A percentile compares a stretch with the other conserved stretches of the same genome.
phyloP scores from a whole-genome alignment of 2,888 invertebrate species.

The Mesoligia furuncula region DNA sequence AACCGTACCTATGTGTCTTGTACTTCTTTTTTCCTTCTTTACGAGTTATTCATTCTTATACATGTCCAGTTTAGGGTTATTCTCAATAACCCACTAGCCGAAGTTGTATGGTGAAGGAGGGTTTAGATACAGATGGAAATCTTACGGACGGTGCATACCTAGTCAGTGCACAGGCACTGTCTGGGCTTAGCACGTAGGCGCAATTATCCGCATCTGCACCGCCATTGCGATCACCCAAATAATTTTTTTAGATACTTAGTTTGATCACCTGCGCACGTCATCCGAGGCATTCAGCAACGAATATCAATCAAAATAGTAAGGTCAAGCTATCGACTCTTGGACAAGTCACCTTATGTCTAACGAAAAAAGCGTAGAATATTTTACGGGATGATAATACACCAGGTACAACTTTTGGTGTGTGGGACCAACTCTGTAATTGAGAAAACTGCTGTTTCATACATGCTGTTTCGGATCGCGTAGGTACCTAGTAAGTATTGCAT shows the following conservation, averaged over 20 bases:
- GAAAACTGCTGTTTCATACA: neutral
- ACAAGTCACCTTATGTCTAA: neutral
- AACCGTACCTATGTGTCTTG: neutral
- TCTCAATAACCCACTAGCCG: slow-evolving; percentile 8
- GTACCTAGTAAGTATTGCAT: neutral
- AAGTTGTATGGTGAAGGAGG: neutral
- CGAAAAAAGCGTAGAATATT: neutral
- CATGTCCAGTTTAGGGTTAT: slow-evolving; percentile 6
- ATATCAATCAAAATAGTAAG: neutral
- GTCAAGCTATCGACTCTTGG: neutral
- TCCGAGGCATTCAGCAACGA: neutral
- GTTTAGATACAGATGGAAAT: neutral
- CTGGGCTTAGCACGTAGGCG: neutral
- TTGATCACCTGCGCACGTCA: neutral
- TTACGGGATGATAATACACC: neutral
- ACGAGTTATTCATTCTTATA: slow-evolving; percentile 25
- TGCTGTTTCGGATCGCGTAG: neutral
- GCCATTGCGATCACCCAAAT: neutral
- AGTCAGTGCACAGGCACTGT: neutral
- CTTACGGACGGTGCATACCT: neutral
- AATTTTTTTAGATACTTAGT: neutral
- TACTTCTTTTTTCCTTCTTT: neutral
- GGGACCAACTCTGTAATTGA: neutral
- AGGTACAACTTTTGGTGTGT: neutral
- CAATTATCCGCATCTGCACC: neutral